Evolutionary conservation across 2,888 invertebrate genomes (phyloP).

Genomic region (Ophioninae sp.): DNA sequence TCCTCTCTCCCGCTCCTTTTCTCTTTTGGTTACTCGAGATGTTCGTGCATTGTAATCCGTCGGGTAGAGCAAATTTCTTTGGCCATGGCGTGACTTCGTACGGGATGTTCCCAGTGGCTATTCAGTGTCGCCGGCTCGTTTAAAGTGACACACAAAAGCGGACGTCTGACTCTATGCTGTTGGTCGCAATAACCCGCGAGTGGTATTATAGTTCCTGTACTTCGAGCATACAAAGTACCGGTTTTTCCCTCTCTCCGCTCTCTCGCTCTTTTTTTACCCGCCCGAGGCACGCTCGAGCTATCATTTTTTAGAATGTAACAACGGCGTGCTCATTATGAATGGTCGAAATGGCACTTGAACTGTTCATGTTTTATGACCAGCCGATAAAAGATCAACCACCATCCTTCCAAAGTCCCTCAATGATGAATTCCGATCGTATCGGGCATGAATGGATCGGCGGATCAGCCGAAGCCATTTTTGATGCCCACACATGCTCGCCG

Average conservation of each 20-base stretch:
- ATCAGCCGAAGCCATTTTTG: slow-evolving; percentile 3
- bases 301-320: not conserved
- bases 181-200: slow-evolving; percentile 19
- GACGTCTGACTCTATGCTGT: slow-evolving; percentile 42
- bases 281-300: not conserved
- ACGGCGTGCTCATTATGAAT: not conserved
- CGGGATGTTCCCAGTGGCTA: slow-evolving; percentile 65
- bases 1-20: slow-evolving; percentile 7
- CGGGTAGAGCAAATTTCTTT: slow-evolving; percentile 54
- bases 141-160: slow-evolving; percentile 75
- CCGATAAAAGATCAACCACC: not conserved
- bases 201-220: slow-evolving; percentile 56
- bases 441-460: slow-evolving; percentile 5
- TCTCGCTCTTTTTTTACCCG: not conserved
- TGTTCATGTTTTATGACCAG: not conserved
- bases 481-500: not conserved
- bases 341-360: not conserved
- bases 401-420: no score
- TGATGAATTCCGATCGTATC: slow-evolving; percentile 1
- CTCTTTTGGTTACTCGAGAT: slow-evolving; percentile 14
- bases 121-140: slow-evolving; percentile 70
- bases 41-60: slow-evolving; percentile 19
- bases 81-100: slow-evolving; percentile 60
- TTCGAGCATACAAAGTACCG: slow-evolving; percentile 65
- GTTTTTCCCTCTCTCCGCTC: slow-evolving; percentile 51